Evolutionary conservation across 2,888 invertebrate genomes (phyloP), one percentile per base, ranked within the genome.

Genomic region (Rhyacophila evoluta): DNA sequence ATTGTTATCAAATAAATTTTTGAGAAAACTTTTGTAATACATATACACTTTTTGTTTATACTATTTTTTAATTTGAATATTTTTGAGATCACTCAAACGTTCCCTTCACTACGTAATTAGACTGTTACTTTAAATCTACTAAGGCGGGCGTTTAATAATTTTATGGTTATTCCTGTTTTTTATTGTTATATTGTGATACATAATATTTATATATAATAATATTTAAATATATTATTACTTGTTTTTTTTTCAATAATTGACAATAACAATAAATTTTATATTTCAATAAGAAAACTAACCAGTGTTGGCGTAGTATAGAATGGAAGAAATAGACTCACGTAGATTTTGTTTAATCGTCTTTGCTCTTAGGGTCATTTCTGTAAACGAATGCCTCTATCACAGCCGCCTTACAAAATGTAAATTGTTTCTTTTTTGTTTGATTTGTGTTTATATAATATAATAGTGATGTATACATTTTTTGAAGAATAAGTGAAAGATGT

Each of bases 331-430:
- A 55, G 25, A 25, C 19, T 55, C 55, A 55, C 25, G 55, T 55
- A 55, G 55, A 55, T 19, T 55, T 55, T 55, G 19, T 55, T 55
- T 55, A 55, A 55, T 55, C 19, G 55, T 55, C 55, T 55, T 55
- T 25, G 55, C 55, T 55, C 55, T 19, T 55, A 19, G 19, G 19
- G 55, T 25, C 8, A 19, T 55, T 55, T 55, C 19, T 55, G 8
- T 55, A 55, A 55, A 55, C 55, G 55, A 55, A 55, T 55, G 55
- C 19, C 55, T 55, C 55, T 19, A 55, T 55, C 55, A 55, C 55
- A 55, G 55, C 19, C 77, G 72, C 77, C 77, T 72, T 78, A 74
- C 74, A 55, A 74, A 77, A 55, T 79, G 78, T 79, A 79, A 79
- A 79, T 74, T 78, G 71, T 74, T 73, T 78, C 37, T 74, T 38